Evolutionary conservation across 1,140 invertebrate species (phyloP), one percentile per base, ranked within the genome.

Genomic region (Saccostrea glomerata): DNA sequence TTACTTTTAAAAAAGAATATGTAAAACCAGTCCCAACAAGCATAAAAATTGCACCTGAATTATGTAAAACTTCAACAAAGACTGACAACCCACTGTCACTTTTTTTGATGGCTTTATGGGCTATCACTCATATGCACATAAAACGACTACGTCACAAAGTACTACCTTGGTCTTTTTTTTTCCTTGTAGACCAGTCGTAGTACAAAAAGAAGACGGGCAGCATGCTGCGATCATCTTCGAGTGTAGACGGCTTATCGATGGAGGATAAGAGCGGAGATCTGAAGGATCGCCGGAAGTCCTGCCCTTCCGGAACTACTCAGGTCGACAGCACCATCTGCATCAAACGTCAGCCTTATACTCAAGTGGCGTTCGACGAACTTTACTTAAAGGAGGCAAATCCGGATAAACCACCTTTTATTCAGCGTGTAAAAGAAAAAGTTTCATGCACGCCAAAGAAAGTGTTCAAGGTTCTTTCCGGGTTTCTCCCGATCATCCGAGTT

Each of bases 401-500:
- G 20, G 85, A 90, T 30, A 40, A 58, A n/a, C 73, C 40, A n/a
- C 73, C 88, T 0, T 5, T 92, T 7, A 20, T 0, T 56, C 58
- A 89, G 4, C n/a, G 40, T 23, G 88, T 87, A 20, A 66, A 85
- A 13, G 86, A 90, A n/a, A 58, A 36, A n/a, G 63, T 36, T 23
- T 85, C 89, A 0, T 94, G 93, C 85, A 92, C 93, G 11, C 91
- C 91, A 23, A 92, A 92, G 55, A 91, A 92, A 58, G 17, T 90
- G 0, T 94, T 92, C 91, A 94, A 94, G 82, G 66, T 93, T 13
- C 12, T 93, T 55, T 89, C 90, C 15, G 87, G 89, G 2, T 92
- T 92, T 86, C 58, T 95, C 0, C 94, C 94, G 40, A 83, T 94
- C n/a, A 88, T 94, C 36, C 93, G 93, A 87, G 92, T 92, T 55